Conservation (phyloP, 2,888 invertebrate genomes). For the Lasioglossum pauxillum region DNA sequence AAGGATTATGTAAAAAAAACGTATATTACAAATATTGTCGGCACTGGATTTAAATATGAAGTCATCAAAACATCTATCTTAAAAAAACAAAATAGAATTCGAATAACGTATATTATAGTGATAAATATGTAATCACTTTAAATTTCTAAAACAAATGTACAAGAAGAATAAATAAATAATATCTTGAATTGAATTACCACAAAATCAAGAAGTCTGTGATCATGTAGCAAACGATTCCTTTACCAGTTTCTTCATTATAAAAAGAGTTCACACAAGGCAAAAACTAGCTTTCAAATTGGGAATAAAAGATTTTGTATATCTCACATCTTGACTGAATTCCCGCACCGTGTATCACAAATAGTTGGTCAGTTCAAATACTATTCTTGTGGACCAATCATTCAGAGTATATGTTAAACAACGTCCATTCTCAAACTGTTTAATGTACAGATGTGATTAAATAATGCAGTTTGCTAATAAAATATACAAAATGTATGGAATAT, state of each 20-base stretch:
- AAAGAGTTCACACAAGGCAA: slow-evolving; percentile 44
- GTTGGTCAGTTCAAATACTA: slow-evolving; percentile 68
- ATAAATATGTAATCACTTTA: slow-evolving; percentile 27
- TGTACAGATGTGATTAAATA: slow-evolving; percentile 68
- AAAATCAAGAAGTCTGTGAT: slow-evolving; percentile 46
- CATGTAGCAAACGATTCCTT: slow-evolving; percentile 46
- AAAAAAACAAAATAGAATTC: slow-evolving; percentile 24
- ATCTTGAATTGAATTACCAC: slow-evolving; percentile 44
- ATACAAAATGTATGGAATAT: slow-evolving; percentile 77
- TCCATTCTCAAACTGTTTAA: slow-evolving; percentile 60
- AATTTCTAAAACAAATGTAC: slow-evolving; percentile 24
- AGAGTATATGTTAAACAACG: slow-evolving; percentile 63
- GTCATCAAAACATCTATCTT: slow-evolving; percentile 24
- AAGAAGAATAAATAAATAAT: slow-evolving; percentile 58
- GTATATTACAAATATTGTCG: slow-evolving; percentile 33
- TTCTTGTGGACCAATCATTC: slow-evolving; percentile 65
- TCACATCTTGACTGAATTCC: slow-evolving; percentile 59
- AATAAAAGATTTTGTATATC: slow-evolving; percentile 57
- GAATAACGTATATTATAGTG: slow-evolving; percentile 42
- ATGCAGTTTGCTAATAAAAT: slow-evolving; percentile 73
- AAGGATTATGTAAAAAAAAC: slow-evolving; percentile 31
- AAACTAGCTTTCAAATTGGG: slow-evolving; percentile 64
- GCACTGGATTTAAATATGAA: slow-evolving; percentile 40
- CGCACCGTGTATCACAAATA: slow-evolving; percentile 69
- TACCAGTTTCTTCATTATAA: slow-evolving; percentile 35